These are phyloP conservation scores for Aeoliscus strigatus DNA, from an alignment of 2,797 vertebrate genomes.

Conservation along the genomic window DNA sequence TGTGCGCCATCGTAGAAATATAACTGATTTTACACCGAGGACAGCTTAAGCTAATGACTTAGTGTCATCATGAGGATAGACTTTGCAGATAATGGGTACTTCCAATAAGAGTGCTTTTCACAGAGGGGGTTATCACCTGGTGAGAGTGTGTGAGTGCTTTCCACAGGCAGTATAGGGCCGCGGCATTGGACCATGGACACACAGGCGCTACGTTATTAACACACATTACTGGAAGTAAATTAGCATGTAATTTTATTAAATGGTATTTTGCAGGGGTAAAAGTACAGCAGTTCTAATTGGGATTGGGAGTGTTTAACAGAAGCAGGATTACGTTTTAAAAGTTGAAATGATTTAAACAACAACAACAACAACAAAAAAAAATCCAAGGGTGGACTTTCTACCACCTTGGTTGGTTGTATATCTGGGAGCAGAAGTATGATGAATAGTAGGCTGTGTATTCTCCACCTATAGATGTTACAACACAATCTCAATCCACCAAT, in stretches of 20 bases:
- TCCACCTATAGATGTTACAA: background rate
- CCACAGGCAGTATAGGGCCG: conserved; percentile 54
- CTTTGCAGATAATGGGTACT: conserved; percentile 72
- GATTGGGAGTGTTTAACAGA: conserved; percentile 37
- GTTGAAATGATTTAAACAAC: conserved; percentile 17
- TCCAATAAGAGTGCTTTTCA: conserved; percentile 70
- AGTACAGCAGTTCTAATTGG: conserved; percentile 37
- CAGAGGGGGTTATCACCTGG: conserved; percentile 69
- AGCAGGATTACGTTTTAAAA: conserved; percentile 23
- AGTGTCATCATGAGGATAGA: conserved; percentile 64
- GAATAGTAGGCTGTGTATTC: conserved; percentile 17
- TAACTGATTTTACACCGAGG: conserved; percentile 60
- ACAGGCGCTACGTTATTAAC: conserved; percentile 56
- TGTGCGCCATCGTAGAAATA: conserved; percentile 10
- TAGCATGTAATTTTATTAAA: conserved; percentile 67
- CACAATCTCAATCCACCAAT: conserved; percentile 38
- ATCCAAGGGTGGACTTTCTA: conserved; percentile 10
- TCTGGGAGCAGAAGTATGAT: background rate
- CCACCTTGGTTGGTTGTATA: background rate
- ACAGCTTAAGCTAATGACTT: conserved; percentile 72
- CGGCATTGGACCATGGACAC: conserved; percentile 57
- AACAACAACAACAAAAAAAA: too few relatives aligned
- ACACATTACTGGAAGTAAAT: conserved; percentile 65
- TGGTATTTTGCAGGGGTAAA: conserved; percentile 51
- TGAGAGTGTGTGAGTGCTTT: conserved; percentile 73